Conservation (phyloP, 2,797 vertebrate species). For the Syncerus caffer region DNA sequence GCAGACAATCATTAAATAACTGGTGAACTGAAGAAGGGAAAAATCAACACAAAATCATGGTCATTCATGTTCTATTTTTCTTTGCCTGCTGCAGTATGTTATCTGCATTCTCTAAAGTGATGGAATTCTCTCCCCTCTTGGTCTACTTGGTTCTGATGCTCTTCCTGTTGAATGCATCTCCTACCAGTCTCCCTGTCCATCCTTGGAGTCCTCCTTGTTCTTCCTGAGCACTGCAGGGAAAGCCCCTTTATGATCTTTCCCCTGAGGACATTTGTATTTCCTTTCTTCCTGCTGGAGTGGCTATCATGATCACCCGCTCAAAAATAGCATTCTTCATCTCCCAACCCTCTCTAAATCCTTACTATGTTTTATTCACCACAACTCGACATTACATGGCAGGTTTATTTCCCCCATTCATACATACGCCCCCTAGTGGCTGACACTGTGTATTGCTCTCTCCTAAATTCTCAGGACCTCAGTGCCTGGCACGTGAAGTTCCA, state of each 20-base stretch:
- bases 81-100: not conserved
- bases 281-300: not conserved
- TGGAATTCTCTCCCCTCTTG: not conserved
- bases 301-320: not conserved
- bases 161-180: not conserved
- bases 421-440: too few relatives aligned
- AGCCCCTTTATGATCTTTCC: not conserved
- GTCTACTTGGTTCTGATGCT: not conserved
- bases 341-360: not conserved
- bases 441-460: not conserved
- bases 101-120: not conserved
- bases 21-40: not conserved
- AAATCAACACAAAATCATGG: not conserved
- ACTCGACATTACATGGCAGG: not conserved
- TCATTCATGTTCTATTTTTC: not conserved
- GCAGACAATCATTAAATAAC: not conserved
- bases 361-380: not conserved
- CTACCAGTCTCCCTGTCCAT: not conserved
- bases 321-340: not conserved
- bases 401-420: not conserved
- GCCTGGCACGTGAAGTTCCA: not conserved
- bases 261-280: not conserved
- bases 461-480: not conserved
- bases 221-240: not conserved
- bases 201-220: not conserved